Conservation (phyloP, 2,113 vertebrate genomes). For the Spermophilus dauricus region DNA sequence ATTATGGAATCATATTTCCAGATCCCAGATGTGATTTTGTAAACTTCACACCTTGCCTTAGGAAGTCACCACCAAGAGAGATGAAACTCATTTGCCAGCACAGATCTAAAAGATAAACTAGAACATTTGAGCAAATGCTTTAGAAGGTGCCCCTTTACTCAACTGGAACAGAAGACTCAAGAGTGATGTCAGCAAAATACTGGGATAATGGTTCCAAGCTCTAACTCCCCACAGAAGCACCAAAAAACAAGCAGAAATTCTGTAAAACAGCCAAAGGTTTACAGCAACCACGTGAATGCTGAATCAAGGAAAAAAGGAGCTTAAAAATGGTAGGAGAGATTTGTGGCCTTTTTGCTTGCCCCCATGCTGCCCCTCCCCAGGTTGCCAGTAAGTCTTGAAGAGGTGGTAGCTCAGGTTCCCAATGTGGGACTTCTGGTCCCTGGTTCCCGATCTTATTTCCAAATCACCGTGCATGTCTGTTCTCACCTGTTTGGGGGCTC, state of each 20-base stretch:
- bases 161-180: slow-evolving; percentile 3
- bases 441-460: neutral
- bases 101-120: neutral
- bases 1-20: neutral
- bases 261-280: neutral
- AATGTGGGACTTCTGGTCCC: neutral
- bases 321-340: neutral
- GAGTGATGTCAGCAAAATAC: slow-evolving; percentile 15
- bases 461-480: neutral
- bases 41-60: neutral
- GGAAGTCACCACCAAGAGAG: neutral
- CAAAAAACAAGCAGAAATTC: neutral
- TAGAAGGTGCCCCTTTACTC: neutral
- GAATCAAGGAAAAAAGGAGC: neutral
- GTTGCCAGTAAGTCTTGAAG: neutral
- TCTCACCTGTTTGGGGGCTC: neutral
- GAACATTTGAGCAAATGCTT: neutral
- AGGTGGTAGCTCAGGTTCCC: neutral
- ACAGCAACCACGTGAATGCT: neutral
- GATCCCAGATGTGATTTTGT: neutral
- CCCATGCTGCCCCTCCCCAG: too few relatives aligned
- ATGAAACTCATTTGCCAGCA: neutral
- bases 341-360: neutral
- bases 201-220: neutral
- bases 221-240: neutral